Conservation (phyloP, 2,888 invertebrate genomes). For the Tineola bisselliella region DNA sequence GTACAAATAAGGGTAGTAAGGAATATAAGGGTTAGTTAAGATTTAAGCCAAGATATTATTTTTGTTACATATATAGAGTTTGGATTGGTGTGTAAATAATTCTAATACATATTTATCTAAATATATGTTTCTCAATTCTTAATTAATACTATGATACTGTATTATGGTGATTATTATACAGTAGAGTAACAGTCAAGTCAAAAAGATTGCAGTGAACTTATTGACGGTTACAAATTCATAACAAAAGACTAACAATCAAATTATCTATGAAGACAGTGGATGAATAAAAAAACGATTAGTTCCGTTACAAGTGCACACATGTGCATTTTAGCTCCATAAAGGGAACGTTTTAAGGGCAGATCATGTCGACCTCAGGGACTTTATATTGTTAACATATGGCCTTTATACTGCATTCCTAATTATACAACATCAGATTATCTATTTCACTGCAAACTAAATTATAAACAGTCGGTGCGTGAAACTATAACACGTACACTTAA, state of each 20-base stretch:
- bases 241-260: no score
- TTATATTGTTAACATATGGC: conserved; percentile 54
- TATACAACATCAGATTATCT: conserved; percentile 31
- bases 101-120: no score
- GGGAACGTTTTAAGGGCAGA: background rate
- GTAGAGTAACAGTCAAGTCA: no score
- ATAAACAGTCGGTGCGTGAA: conserved; percentile 45
- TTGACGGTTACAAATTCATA: no score
- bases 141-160: no score
- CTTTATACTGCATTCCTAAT: conserved; percentile 41
- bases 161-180: no score
- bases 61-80: background rate
- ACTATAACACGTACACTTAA: conserved; percentile 16
- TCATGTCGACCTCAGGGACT: background rate
- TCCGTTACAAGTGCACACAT: conserved; percentile 53
- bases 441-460: conserved; percentile 20
- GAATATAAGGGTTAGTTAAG: background rate
- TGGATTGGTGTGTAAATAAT: background rate
- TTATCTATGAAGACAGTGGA: background rate
- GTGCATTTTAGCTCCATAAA: conserved; percentile 14
- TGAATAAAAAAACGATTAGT: conserved; percentile 43
- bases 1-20: background rate
- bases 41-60: background rate
- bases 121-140: no score
- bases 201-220: no score